phyloP scores from a whole-genome alignment of 2,797 vertebrate species.

The Erpetoichthys calabaricus region DNA sequence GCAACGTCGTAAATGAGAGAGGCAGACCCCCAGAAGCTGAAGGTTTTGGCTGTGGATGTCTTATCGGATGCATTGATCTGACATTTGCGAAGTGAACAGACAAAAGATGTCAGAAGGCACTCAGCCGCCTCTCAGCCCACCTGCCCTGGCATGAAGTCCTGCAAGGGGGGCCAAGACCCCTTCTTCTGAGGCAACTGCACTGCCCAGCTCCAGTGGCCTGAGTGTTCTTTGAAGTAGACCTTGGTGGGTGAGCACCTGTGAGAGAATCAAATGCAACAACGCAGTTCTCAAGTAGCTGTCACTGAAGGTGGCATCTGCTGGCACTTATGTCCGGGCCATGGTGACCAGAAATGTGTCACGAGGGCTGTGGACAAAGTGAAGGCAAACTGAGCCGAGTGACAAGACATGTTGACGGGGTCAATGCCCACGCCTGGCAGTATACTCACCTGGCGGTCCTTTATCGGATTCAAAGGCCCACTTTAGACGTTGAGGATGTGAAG shows the following conservation, averaged over 20 bases:
- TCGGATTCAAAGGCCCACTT: constrained; percentile 96
- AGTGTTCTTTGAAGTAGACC: constrained; percentile 95
- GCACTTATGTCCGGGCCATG: constrained; percentile 91
- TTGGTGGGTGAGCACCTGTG: constrained; percentile 82
- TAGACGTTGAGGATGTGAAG: constrained; percentile 79
- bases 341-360: constrained; percentile 93
- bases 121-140: too few species aligned
- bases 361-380: constrained; percentile 50
- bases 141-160: too few species aligned
- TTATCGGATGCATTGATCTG: constrained; percentile 96
- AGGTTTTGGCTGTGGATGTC: constrained; percentile 96
- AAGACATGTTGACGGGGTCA: neutral
- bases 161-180: constrained; percentile 31
- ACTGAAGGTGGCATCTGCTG: neutral
- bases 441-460: constrained; percentile 83
- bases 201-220: constrained; percentile 96
- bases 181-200: constrained; percentile 98
- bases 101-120: too few species aligned
- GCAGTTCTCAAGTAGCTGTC: neutral
- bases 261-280: constrained; percentile 10
- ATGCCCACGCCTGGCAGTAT: neutral
- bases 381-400: neutral
- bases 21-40: constrained; percentile 31
- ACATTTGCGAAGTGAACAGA: constrained; percentile 65
- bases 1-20: neutral